A percentile compares a stretch with the other conserved stretches of the same genome.
These are phyloP conservation scores for Tretioscincus oriximinensis DNA, from an alignment of 2,113 vertebrate genomes.

Conservation along the genomic window DNA sequence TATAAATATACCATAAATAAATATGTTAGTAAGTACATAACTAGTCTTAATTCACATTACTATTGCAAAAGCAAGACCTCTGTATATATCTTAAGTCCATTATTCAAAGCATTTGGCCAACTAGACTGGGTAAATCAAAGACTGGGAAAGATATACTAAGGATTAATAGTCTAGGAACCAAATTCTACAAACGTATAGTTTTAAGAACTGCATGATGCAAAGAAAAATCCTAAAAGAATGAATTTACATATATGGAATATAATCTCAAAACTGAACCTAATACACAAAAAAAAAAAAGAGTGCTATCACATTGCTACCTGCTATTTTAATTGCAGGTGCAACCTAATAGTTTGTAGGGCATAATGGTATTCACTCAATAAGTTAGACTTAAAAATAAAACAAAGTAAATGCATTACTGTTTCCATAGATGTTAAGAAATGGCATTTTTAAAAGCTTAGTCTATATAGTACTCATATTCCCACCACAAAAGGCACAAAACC, in stretches of 20 bases:
- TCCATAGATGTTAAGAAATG: conserved; percentile 42
- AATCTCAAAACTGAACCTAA: background rate
- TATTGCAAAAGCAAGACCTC: background rate
- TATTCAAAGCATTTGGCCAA: background rate
- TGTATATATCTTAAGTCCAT: background rate
- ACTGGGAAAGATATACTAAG: background rate
- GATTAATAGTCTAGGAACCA: background rate
- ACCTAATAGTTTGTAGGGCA: background rate
- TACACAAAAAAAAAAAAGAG: background rate
- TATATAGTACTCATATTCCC: conserved; percentile 13
- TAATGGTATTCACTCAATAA: conserved; percentile 4
- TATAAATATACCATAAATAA: background rate
- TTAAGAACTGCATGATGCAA: background rate
- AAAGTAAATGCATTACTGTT: conserved; percentile 43
- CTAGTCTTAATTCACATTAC: background rate
- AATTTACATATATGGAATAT: background rate
- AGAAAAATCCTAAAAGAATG: background rate
- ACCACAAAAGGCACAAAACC: conserved; percentile 29
- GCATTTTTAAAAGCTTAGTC: conserved; percentile 19
- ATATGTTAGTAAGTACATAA: background rate
- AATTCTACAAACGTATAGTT: background rate
- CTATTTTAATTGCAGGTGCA: background rate
- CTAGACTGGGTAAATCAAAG: background rate
- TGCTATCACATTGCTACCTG: background rate
- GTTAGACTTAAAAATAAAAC: conserved; percentile 14